These are phyloP conservation scores for Plebejus melissa DNA, from an alignment of 2,888 invertebrate species.

Conservation along the genomic window DNA sequence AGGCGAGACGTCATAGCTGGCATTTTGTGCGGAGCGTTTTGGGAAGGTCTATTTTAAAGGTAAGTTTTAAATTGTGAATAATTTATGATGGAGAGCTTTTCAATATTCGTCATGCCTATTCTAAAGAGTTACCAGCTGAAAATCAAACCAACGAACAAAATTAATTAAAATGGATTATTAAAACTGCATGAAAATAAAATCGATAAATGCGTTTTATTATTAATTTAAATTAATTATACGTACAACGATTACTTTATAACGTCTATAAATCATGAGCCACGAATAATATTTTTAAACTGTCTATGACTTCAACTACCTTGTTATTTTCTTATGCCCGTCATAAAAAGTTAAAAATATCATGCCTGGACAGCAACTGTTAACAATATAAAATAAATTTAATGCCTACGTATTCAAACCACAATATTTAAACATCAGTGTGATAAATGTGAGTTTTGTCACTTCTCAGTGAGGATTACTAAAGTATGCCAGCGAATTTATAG, in stretches of 20 bases:
- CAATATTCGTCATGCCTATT: too few relatives aligned
- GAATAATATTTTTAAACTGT: slow-evolving; percentile 9
- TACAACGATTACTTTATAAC: slow-evolving; percentile 20
- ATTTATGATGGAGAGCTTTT: too few relatives aligned
- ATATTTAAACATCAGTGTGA: not conserved
- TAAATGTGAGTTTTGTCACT: not conserved
- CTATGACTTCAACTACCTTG: not conserved
- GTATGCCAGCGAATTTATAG: not conserved
- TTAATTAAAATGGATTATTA: not conserved
- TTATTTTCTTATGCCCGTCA: not conserved
- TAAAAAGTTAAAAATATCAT: not conserved
- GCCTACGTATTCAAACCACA: slow-evolving; percentile 3
- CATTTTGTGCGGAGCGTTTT: too few relatives aligned
- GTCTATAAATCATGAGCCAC: slow-evolving; percentile 13
- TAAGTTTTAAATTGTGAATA: too few relatives aligned
- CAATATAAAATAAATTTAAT: slow-evolving; percentile 10
- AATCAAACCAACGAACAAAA: too few relatives aligned
- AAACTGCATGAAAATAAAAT: slow-evolving; percentile 1
- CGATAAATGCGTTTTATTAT: slow-evolving; percentile 25
- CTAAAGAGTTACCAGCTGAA: too few relatives aligned
- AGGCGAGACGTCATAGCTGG: too few relatives aligned
- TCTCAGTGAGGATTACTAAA: not conserved
- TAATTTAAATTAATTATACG: slow-evolving; percentile 18
- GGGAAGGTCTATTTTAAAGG: too few relatives aligned
- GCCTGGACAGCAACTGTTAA: not conserved